Evolutionary conservation across 2,888 invertebrate species (phyloP), one percentile per base, ranked within the genome.

Genomic region (Poecilus cupreus): DNA sequence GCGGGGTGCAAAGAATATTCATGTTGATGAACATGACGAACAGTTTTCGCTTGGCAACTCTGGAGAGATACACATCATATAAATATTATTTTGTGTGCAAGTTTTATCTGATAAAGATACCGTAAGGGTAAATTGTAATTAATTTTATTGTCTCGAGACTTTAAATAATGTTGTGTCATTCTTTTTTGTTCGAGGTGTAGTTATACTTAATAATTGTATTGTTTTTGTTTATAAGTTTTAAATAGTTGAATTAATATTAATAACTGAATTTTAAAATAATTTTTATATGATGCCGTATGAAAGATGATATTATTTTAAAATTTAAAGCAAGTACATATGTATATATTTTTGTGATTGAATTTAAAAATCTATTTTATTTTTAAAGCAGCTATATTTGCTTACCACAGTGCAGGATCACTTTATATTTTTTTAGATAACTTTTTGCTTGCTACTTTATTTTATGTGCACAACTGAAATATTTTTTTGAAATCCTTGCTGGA

Each of bases 11-110:
- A 72, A 68, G 64, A 37, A 68, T 60, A 60, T 26, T 60, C 60
- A 43, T 68, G 68, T 68, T 68, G 39, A 68, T 64, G 39, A 37
- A 68, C n/a, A 72, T 72, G 72, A 46, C 43, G 20, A 24, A 46
- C 22, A 13, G 22, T 46, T 46, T 46, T 72, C n/a, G 32, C 72
- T 72, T 43, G 43, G 72, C 43, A 72, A 72, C 64, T 68, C 60
- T 60, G 60, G 26, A 70, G 70, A 70, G 70, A 70, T 70, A 43
- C 39, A 37, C 70, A 70, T 70, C 72, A 72, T 72, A 72, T 72
- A 72, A 46, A 72, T 72, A 72, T 46, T 72, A 72, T 72, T 72
- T 72, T 72, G 24, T 68, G 64, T 32, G 18, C n/a, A 46, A 4
- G 16, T 18, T 51, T 51, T 10, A 18, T 8, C 20, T 13, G 51